Percentiles rank a stretch among this genome's conserved stretches.
phyloP scores from a whole-genome alignment of 2,888 invertebrate species.

The Anorthoa munda region DNA sequence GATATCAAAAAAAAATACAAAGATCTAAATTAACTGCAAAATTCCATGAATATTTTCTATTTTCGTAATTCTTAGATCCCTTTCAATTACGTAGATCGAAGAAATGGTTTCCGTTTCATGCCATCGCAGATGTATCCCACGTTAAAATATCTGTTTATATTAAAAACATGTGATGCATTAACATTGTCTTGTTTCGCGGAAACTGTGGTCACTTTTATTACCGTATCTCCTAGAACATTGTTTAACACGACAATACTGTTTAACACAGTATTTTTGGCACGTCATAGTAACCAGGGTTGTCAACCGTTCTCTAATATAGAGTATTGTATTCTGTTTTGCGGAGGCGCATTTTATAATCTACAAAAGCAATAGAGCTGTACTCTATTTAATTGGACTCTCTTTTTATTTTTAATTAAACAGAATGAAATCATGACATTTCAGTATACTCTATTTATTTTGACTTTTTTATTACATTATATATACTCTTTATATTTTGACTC shows the following conservation, averaged over 20 bases:
- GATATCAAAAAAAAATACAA: neutral
- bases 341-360: too few relatives aligned
- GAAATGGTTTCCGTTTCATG: conserved; percentile 52
- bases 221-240: conserved; percentile 35
- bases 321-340: too few relatives aligned
- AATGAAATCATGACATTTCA: too few relatives aligned
- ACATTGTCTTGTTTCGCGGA: conserved; percentile 71
- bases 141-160: conserved; percentile 59
- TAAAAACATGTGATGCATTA: conserved; percentile 54
- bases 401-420: too few relatives aligned
- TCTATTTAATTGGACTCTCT: too few relatives aligned
- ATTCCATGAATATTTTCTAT: conserved; percentile 25
- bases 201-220: conserved; percentile 75
- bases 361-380: too few relatives aligned
- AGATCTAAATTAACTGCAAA: neutral
- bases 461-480: too few relatives aligned
- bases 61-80: conserved; percentile 34
- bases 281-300: neutral
- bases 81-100: conserved; percentile 44
- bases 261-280: conserved; percentile 44
- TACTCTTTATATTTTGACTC: too few relatives aligned
- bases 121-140: conserved; percentile 44
- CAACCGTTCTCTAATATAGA: too few relatives aligned
- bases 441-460: too few relatives aligned
- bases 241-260: conserved; percentile 47